A percentile compares a stretch with the other conserved stretches of the same genome.
These are phyloP conservation scores for Lithophane ornitopus DNA, from an alignment of 2,888 invertebrate species.

Conservation along the genomic window DNA sequence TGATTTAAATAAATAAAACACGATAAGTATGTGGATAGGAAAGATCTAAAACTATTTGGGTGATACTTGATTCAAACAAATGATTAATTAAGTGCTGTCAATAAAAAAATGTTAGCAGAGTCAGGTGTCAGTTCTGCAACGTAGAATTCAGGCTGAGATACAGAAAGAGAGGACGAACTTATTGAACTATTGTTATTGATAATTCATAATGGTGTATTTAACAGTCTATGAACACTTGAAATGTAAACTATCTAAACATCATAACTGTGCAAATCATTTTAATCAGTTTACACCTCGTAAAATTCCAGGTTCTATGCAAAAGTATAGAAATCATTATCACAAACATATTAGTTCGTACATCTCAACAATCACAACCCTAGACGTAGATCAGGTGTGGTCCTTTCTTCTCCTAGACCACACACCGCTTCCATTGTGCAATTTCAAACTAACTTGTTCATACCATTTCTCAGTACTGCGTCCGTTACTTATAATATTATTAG, in stretches of 20 bases:
- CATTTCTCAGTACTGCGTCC: slow-evolving; percentile 20
- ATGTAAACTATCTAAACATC: background rate
- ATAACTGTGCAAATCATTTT: background rate
- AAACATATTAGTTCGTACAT: slow-evolving; percentile 4
- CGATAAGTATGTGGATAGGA: slow-evolving; percentile 19
- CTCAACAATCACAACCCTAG: background rate
- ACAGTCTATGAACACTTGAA: background rate
- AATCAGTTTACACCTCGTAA: background rate
- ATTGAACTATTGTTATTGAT: background rate
- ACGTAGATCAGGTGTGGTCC: slow-evolving; percentile 4
- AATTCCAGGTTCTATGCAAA: background rate
- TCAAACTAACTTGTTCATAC: slow-evolving; percentile 9
- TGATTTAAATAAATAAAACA: slow-evolving; percentile 52
- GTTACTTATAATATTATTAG: slow-evolving; percentile 38
- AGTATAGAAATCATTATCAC: slow-evolving; percentile 6
- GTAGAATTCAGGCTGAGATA: background rate
- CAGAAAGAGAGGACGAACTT: background rate
- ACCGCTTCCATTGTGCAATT: slow-evolving; percentile 23
- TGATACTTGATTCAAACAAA: slow-evolving; percentile 6
- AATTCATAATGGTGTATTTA: background rate
- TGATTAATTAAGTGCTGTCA: slow-evolving; percentile 6
- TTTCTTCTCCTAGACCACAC: slow-evolving; percentile 44
- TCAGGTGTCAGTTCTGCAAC: background rate
- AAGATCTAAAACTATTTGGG: background rate
- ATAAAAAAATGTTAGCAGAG: background rate